These are phyloP conservation scores for Heliothis virescens DNA, from an alignment of 1,140 invertebrate genomes.

Conservation along the genomic window DNA sequence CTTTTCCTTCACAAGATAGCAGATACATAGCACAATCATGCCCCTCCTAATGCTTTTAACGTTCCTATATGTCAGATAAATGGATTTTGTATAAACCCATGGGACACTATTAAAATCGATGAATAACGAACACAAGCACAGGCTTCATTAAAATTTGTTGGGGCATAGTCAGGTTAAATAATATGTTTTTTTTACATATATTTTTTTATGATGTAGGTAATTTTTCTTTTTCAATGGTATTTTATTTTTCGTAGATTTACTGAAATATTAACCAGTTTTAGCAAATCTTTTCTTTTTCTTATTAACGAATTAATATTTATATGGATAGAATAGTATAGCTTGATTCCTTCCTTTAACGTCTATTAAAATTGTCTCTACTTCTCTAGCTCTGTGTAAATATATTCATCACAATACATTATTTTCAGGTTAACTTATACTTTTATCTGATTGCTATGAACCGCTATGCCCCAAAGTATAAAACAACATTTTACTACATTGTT, in stretches of 20 bases:
- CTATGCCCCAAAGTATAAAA: slow-evolving; percentile 42
- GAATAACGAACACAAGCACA: slow-evolving; percentile 45
- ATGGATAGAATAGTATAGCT: no score
- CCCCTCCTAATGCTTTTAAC: slow-evolving; percentile 72
- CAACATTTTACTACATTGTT: slow-evolving; percentile 38
- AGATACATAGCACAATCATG: slow-evolving; percentile 75
- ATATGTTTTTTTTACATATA: not conserved
- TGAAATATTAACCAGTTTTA: no score
- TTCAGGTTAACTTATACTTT: not conserved
- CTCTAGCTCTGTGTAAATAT: slow-evolving; percentile 4
- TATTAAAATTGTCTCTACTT: no score
- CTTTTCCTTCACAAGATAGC: slow-evolving; percentile 69
- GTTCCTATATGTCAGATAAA: slow-evolving; percentile 26
- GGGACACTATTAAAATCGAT: slow-evolving; percentile 22
- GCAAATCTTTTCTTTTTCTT: no score
- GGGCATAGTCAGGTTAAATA: slow-evolving; percentile 29
- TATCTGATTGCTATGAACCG: not conserved
- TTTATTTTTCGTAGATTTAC: not conserved
- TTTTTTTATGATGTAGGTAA: not conserved
- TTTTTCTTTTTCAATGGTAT: not conserved
- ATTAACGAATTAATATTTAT: no score
- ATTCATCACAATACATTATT: no score
- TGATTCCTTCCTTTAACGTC: no score
- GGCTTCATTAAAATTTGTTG: slow-evolving; percentile 45
- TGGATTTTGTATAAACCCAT: slow-evolving; percentile 40